Conservation (phyloP, 2,113 vertebrate species). For the Catagonus wagneri region DNA sequence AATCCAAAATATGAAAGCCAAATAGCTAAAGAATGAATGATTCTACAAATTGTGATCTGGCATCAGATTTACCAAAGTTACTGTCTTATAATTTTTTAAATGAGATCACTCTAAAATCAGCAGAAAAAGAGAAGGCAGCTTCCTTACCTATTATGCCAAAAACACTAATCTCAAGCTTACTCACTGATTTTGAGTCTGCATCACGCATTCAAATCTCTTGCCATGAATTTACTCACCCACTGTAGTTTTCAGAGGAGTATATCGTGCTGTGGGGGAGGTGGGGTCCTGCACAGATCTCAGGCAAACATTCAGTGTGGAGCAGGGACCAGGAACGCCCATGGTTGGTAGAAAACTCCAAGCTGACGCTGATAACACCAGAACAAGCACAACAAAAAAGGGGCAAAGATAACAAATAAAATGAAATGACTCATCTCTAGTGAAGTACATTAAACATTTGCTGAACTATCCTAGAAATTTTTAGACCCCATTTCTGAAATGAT, state of each 20-base stretch:
- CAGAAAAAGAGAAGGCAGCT: not conserved
- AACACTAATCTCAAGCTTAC: not conserved
- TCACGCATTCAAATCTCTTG: not conserved
- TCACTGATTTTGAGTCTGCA: not conserved
- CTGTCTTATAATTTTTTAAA: not conserved
- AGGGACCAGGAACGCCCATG: slow-evolving; percentile 97
- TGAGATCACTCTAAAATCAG: not conserved
- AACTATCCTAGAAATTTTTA: not conserved
- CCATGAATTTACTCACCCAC: slow-evolving; percentile 90
- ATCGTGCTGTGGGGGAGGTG: slow-evolving; percentile 97
- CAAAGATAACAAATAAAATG: slow-evolving; percentile 6
- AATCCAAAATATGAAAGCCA: not conserved
- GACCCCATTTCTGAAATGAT: slow-evolving; percentile 39
- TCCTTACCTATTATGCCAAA: not conserved
- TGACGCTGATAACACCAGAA: slow-evolving; percentile 87
- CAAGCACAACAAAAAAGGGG: not conserved
- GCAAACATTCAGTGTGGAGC: slow-evolving; percentile 96
- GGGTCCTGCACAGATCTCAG: slow-evolving; percentile 95
- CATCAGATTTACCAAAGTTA: not conserved
- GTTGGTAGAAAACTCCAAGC: slow-evolving; percentile 97
- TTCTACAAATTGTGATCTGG: not conserved
- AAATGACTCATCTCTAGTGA: slow-evolving; percentile 20
- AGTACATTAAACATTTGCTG: not conserved
- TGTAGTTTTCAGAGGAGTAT: slow-evolving; percentile 98
- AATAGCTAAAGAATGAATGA: not conserved